These are phyloP conservation scores for Drosophila prosaltans DNA, from an alignment of 1,140 invertebrate genomes.

Conservation along the genomic window DNA sequence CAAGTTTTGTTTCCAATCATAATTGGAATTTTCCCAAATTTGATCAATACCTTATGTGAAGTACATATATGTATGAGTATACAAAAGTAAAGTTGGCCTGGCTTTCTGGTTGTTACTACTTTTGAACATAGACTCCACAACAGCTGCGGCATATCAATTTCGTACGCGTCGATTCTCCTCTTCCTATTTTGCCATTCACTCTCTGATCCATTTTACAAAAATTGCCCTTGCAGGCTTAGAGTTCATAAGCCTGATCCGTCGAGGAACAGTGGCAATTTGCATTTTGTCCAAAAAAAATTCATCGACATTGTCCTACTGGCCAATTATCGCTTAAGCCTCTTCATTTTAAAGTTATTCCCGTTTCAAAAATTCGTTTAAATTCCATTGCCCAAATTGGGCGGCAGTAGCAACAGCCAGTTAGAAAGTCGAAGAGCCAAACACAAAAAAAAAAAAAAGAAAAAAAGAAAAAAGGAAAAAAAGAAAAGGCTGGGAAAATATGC, in stretches of 20 bases:
- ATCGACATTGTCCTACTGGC: constrained; percentile 67
- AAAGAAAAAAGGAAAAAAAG: neutral
- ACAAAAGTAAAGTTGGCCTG: neutral
- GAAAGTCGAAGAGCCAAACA: constrained; percentile 53
- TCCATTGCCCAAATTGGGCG: constrained; percentile 63
- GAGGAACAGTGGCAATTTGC: constrained; percentile 71
- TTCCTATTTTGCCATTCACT: constrained; percentile 33
- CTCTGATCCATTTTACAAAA: constrained; percentile 53
- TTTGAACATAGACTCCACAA: constrained; percentile 63
- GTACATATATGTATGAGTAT: too few relatives aligned
- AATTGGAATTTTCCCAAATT: too few relatives aligned
- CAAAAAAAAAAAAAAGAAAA: constrained; percentile 29
- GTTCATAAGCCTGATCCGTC: constrained; percentile 61
- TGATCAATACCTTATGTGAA: too few relatives aligned
- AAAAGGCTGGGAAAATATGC: constrained; percentile 78
- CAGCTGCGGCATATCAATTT: constrained; percentile 79
- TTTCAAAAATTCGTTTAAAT: constrained; percentile 77
- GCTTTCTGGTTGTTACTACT: constrained; percentile 49
- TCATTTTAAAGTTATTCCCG: constrained; percentile 24
- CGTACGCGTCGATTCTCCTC: constrained; percentile 20
- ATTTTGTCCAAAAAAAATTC: constrained; percentile 46
- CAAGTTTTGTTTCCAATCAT: too few relatives aligned
- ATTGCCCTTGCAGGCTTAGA: constrained; percentile 44
- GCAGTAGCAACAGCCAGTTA: constrained; percentile 20
- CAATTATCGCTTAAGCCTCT: constrained; percentile 76